These are phyloP conservation scores for Rambutsinella grinnellia DNA, from an alignment of 2,888 invertebrate species.

Conservation along the genomic window DNA sequence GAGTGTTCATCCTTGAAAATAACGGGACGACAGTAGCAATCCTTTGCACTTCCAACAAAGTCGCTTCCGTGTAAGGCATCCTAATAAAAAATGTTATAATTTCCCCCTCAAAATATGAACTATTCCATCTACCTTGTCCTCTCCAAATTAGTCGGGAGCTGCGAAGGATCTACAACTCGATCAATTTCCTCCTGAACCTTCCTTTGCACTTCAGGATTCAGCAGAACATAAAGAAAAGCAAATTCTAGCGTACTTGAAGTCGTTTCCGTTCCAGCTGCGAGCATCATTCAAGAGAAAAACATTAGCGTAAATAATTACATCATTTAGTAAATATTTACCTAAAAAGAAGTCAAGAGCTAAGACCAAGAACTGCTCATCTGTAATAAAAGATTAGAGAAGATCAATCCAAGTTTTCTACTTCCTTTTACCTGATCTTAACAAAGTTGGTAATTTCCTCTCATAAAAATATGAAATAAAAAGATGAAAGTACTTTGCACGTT, in stretches of 20 bases:
- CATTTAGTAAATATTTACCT: constrained; percentile 5
- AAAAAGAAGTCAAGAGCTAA: constrained; percentile 55
- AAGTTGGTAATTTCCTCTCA: no score
- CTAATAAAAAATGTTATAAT: constrained; percentile 18
- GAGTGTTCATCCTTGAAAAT: constrained; percentile 55
- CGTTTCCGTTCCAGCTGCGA: constrained; percentile 58
- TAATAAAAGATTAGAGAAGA: neutral
- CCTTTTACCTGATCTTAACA: neutral
- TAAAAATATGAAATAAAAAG: neutral
- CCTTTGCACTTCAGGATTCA: constrained; percentile 61
- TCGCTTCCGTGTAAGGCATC: constrained; percentile 63
- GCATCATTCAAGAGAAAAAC: constrained; percentile 13
- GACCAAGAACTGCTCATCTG: constrained; percentile 57
- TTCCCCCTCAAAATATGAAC: neutral
- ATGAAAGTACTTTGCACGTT: neutral
- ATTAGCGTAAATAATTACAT: neutral
- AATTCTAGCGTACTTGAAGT: constrained; percentile 65
- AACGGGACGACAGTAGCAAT: constrained; percentile 60
- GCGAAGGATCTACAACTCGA: constrained; percentile 50
- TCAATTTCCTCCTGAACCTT: constrained; percentile 65
- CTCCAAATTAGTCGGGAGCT: constrained; percentile 49
- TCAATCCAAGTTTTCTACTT: no score
- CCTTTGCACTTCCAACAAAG: constrained; percentile 58
- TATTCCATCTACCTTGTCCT: constrained; percentile 50
- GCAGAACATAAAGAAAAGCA: constrained; percentile 59